Evolutionary conservation across 2,797 vertebrate species (phyloP).

Genomic region (Protonibea diacanthus): DNA sequence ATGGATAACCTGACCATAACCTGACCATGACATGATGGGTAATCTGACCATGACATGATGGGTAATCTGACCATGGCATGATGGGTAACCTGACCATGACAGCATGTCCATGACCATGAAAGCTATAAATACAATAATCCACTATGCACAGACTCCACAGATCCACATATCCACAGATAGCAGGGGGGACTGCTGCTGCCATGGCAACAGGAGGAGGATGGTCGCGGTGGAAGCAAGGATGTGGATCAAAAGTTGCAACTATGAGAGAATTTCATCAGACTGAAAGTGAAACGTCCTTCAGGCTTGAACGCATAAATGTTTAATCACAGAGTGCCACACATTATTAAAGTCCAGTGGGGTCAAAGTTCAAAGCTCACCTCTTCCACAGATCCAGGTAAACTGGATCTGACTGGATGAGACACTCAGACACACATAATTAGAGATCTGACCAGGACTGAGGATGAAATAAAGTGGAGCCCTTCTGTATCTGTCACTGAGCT

Average conservation of each 20-base stretch:
- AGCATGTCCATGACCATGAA: background rate
- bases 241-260: background rate
- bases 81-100: no score
- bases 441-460: no score
- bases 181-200: slow-evolving; percentile 6
- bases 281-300: background rate
- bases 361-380: background rate
- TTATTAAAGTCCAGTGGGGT: background rate
- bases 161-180: no score
- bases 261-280: slow-evolving; percentile 18
- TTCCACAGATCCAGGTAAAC: no score
- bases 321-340: background rate
- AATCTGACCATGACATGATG: no score
- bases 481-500: background rate
- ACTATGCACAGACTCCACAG: background rate
- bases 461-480: background rate
- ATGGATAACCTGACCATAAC: no score
- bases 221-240: background rate
- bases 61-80: no score
- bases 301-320: background rate
- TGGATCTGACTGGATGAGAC: no score
- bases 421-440: no score
- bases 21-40: background rate
- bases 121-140: slow-evolving; percentile 23
- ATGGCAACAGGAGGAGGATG: slow-evolving; percentile 26